phyloP scores from a whole-genome alignment of 2,797 vertebrate genomes.

The Propithecus perrieri region DNA sequence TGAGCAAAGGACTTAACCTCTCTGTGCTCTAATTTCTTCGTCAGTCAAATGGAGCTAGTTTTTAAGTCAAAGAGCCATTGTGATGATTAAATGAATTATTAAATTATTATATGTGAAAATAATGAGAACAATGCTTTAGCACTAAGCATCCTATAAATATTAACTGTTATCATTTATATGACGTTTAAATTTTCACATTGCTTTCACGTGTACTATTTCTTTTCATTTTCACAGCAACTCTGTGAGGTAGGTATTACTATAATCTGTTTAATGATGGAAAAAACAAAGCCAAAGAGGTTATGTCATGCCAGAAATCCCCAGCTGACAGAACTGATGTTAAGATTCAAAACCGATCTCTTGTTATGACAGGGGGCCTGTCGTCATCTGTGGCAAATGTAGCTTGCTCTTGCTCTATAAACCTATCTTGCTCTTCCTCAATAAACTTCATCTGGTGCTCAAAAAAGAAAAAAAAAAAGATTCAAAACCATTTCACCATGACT shows the following conservation, averaged over 20 bases:
- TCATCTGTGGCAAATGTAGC: no score
- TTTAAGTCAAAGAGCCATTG: constrained; percentile 41
- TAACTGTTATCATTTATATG: constrained; percentile 2
- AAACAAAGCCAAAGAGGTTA: constrained; percentile 6
- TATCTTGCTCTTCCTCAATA: no score
- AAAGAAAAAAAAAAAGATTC: background rate
- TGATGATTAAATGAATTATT: constrained; percentile 26
- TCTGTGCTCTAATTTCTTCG: constrained; percentile 31
- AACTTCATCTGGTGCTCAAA: no score
- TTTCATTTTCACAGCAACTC: constrained; percentile 23
- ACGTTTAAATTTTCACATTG: constrained; percentile 11
- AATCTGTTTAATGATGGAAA: background rate
- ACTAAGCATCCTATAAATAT: background rate
- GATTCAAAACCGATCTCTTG: background rate
- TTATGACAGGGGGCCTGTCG: no score
- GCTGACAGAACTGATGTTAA: background rate
- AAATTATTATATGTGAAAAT: background rate
- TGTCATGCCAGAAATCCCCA: background rate
- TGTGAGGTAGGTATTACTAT: constrained; percentile 4
- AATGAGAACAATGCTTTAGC: background rate
- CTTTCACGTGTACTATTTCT: background rate
- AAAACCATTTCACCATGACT: background rate
- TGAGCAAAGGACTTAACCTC: background rate
- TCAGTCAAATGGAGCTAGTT: constrained; percentile 9
- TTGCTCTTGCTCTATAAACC: no score